Conservation (phyloP, 2,888 invertebrate species). For the Drosophila siamana region DNA sequence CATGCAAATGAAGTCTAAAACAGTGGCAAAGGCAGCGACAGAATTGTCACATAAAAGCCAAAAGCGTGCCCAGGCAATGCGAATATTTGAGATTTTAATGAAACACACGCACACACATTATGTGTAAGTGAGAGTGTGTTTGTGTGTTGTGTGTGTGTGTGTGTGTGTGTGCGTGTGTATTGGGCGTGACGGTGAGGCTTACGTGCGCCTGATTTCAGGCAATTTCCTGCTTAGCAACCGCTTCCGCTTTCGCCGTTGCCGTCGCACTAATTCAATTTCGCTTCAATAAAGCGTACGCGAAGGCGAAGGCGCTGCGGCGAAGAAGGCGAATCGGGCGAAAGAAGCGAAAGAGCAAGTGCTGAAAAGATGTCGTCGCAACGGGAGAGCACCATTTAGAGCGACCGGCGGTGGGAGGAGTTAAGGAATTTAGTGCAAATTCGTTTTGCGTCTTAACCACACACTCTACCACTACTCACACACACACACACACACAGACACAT, state of each 20-base stretch:
- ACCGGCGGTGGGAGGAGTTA: conserved; percentile 19
- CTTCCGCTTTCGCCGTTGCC: conserved; percentile 75
- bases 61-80: conserved; percentile 46
- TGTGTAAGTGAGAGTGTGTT: not conserved
- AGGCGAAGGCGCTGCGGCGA: conserved; percentile 52
- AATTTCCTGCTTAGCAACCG: conserved; percentile 83
- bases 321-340: conserved; percentile 18
- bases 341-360: conserved; percentile 46
- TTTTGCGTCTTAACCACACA: conserved; percentile 65
- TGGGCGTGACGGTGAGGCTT: conserved; percentile 47
- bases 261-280: conserved; percentile 79
- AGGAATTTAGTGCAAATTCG: conserved; percentile 78
- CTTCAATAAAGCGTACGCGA: conserved; percentile 77
- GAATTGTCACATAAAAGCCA: conserved; percentile 59
- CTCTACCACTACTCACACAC: conserved; percentile 9
- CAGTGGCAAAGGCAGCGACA: conserved; percentile 22
- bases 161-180: conserved; percentile 16
- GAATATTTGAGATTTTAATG: conserved; percentile 61
- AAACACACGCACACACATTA: conserved; percentile 44
- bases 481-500: not conserved
- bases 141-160: not conserved
- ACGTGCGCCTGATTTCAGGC: conserved; percentile 82
- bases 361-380: conserved; percentile 59
- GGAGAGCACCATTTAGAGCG: conserved; percentile 12
- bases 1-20: conserved; percentile 68